Base-by-base conservation (phyloP, 1,140 invertebrate genomes). In the Procambarus clarkii region DNA sequence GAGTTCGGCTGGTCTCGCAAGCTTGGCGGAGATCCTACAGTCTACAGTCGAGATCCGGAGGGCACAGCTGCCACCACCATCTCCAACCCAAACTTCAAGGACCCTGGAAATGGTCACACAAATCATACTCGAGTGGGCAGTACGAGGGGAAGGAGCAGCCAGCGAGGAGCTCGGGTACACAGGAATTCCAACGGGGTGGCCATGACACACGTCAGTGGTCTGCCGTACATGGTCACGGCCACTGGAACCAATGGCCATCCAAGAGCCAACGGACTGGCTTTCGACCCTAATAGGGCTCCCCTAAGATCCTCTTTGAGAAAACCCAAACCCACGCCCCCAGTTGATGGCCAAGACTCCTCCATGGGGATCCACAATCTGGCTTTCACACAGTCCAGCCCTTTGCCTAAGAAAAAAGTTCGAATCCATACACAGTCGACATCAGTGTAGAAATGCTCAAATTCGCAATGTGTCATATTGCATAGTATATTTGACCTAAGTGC, bases 401-500 rank as follows among this genome's bases (percentile, higher is more conserved):
- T 78, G n/a, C 77, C 80, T 24, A 93, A 93, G 91, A 93, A 93
- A 76, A 93, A 93, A 78, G 92, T 93, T 11, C 82, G 92, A 46
- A 93, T 93, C 64, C 92, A 93, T 69, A 93, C 92, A 15, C 92
- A 93, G 64, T 92, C 90, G 24, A 93, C 92, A 21, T 87, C 92
- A 15, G 92, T 93, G 81, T 93, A 87, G 76, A 44, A 45, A 44
- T 34, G 81, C 81, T 74, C 69, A 74, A 74, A 21, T 34, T 21
- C 34, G 24, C 34, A 21, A 34, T 64, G 69, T 69, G 18, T 69
- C 13, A 18, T 69, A 18, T 21, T 74, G 69, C 69, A 24, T 34
- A 34, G 69, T 74, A 9, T 34, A 64, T 64, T 54, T 54, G 34
- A 34, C 3, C 5, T 34, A 24, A 34, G 69, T 34, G 69, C 24